Conservation (phyloP, 2,888 invertebrate genomes). For the Ceramica pisi region DNA sequence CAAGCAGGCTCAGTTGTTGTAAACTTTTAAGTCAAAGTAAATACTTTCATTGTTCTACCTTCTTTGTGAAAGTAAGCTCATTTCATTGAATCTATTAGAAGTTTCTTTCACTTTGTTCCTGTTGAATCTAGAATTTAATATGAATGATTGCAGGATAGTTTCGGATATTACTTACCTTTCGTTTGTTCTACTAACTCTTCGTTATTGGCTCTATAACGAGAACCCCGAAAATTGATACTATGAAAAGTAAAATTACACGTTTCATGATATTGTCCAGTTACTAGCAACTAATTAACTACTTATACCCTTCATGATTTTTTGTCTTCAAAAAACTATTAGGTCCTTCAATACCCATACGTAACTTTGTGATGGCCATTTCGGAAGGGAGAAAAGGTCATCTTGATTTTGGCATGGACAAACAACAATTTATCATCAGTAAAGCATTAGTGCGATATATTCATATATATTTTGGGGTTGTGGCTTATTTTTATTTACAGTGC, state of each 20-base stretch:
- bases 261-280: background rate
- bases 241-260: background rate
- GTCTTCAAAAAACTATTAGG: too few species aligned
- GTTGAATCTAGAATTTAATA: constrained; percentile 16
- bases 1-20: background rate
- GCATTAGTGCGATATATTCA: too few species aligned
- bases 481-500: too few species aligned
- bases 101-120: constrained; percentile 7
- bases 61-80: constrained; percentile 17
- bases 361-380: too few species aligned
- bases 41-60: constrained; percentile 14
- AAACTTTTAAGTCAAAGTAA: constrained; percentile 19
- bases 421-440: too few species aligned
- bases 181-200: background rate
- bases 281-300: constrained; percentile 5
- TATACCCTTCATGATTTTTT: constrained; percentile 3
- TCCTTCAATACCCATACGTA: too few species aligned
- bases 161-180: constrained; percentile 12
- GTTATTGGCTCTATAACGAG: background rate
- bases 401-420: too few species aligned
- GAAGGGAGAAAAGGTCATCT: too few species aligned
- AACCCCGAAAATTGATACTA: constrained; percentile 7
- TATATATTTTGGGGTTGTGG: too few species aligned
- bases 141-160: background rate
- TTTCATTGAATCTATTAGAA: constrained; percentile 20